These are phyloP conservation scores for Tyto alba DNA, from an alignment of 2,113 vertebrate species.

Conservation along the genomic window DNA sequence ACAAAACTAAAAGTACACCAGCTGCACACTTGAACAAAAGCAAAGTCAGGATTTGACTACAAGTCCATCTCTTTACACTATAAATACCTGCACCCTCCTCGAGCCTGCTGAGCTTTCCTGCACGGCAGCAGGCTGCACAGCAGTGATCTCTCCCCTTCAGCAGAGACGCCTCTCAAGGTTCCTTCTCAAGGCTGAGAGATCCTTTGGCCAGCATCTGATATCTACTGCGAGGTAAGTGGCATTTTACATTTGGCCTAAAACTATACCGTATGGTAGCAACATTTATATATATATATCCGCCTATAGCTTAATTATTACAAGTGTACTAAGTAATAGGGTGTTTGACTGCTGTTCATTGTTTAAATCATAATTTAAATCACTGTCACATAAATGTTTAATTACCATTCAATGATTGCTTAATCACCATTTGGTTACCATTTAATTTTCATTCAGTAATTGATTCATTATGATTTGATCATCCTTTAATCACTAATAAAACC, in stretches of 20 bases:
- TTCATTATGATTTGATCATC: not conserved
- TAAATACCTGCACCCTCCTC: accelerated
- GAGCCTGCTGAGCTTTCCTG: not conserved
- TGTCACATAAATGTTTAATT: not conserved
- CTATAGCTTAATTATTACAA: not conserved
- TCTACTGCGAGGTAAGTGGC: not conserved
- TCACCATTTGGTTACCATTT: not conserved
- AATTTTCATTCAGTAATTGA: not conserved
- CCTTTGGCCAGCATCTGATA: accelerated
- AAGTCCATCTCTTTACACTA: accelerated
- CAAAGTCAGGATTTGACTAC: accelerated
- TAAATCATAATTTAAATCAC: not conserved
- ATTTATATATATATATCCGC: accelerated
- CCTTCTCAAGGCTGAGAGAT: not conserved
- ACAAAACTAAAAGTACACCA: not conserved
- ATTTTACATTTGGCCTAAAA: not conserved
- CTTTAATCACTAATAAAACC: not conserved
- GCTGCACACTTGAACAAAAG: accelerated
- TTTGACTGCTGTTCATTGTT: not conserved
- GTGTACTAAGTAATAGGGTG: not conserved
- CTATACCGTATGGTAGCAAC: too few relatives aligned
- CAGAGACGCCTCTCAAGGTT: not conserved
- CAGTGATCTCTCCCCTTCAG: not conserved
- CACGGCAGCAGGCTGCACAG: accelerated
- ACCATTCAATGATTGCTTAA: not conserved